phyloP scores from a whole-genome alignment of 2,797 vertebrate species.

The Oreochromis grahami region DNA sequence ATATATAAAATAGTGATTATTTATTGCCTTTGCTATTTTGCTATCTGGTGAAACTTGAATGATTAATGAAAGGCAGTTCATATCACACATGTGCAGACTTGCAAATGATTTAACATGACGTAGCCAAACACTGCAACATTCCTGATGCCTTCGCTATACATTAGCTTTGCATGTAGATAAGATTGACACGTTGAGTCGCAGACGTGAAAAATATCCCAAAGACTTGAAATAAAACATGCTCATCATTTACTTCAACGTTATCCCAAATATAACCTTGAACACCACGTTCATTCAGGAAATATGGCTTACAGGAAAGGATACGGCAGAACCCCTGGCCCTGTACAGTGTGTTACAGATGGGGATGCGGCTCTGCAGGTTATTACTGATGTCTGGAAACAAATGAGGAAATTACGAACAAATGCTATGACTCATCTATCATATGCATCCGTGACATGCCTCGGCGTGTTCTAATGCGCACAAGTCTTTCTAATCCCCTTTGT shows the following conservation, averaged over 20 bases:
- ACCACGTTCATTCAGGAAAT: not conserved
- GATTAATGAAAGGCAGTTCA: slow-evolving; percentile 10
- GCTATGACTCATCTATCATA: slow-evolving; percentile 41
- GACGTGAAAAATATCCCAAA: not conserved
- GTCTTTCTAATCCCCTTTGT: slow-evolving; percentile 7
- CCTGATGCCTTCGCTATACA: not conserved
- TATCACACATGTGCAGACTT: not conserved
- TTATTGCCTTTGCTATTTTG: not conserved
- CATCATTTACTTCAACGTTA: not conserved
- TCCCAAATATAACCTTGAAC: slow-evolving; percentile 21
- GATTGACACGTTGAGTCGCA: not conserved
- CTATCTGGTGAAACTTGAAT: not conserved
- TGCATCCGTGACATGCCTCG: not conserved
- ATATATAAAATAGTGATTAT: not conserved
- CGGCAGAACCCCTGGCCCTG: slow-evolving; percentile 19
- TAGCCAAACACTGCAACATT: not conserved
- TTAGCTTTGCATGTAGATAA: not conserved
- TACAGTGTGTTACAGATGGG: not conserved
- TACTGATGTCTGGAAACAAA: slow-evolving; percentile 27
- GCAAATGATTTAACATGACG: not conserved
- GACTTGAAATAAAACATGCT: not conserved
- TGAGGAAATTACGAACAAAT: slow-evolving; percentile 27
- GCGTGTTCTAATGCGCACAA: not conserved
- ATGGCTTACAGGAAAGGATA: not conserved
- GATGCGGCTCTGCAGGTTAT: not conserved